Percentiles rank a stretch among this genome's conserved stretches.
These are phyloP conservation scores for Heterotilapia buettikoferi DNA, from an alignment of 2,113 vertebrate species.

Conservation along the genomic window DNA sequence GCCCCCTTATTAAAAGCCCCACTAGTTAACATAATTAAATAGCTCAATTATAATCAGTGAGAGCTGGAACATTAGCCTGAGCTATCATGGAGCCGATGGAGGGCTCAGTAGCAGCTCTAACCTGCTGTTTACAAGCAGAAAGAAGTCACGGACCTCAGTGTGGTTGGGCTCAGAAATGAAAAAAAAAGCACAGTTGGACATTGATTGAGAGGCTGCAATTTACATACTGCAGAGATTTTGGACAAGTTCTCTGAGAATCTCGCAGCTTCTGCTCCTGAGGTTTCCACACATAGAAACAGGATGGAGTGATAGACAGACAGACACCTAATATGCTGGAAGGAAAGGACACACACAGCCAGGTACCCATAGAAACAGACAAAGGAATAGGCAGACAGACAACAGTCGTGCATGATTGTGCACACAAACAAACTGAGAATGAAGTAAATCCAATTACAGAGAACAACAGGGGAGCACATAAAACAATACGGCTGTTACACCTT, in stretches of 20 bases:
- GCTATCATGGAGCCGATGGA: neutral
- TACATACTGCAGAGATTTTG: conserved; percentile 33
- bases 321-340: neutral
- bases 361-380: neutral
- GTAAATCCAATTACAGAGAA: conserved; percentile 34
- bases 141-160: neutral
- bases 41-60: conserved; percentile 30
- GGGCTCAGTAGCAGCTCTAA: neutral
- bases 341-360: neutral
- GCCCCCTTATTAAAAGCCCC: conserved; percentile 16
- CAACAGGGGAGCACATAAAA: conserved; percentile 5
- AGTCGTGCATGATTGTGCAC: neutral
- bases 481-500: conserved; percentile 9
- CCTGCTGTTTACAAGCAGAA: conserved; percentile 34
- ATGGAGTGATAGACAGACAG: neutral
- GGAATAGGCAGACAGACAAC: neutral
- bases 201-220: conserved; percentile 52
- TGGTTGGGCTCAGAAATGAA: neutral
- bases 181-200: conserved; percentile 30
- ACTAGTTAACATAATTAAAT: conserved; percentile 27
- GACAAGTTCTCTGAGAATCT: conserved; percentile 6
- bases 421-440: neutral
- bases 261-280: neutral
- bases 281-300: neutral
- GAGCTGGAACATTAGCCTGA: neutral